Evolutionary conservation across 2,113 vertebrate genomes (phyloP), one percentile per base, ranked within the genome.

Genomic region (Synchiropus splendidus): DNA sequence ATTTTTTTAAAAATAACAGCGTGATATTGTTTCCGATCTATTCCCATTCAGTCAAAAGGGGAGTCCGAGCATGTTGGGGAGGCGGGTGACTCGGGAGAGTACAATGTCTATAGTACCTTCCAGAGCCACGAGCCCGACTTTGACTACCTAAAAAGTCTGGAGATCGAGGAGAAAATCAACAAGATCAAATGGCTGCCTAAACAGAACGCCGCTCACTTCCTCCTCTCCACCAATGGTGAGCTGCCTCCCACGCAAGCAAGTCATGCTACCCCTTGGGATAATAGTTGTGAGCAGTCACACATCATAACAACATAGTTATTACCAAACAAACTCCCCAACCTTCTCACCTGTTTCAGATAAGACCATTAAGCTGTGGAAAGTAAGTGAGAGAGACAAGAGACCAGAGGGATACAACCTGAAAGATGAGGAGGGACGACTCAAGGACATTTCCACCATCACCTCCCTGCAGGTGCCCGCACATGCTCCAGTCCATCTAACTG

Each of bases 91-190:
- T 92, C 91, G 36, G 93, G 93, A 11, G 94, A 98, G 67, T 98
- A 98, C 44, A 96, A 98, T 51, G 94, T 98, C 77, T 98, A 98
- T 81, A 98, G 94, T 85, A 97, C 92, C 12, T 98, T 98, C 85
- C 94, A 98, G 90, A 98, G 94, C 79, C 94, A 97, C 12, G 94
- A 98, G 78, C 92, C 92, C 0, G 94, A 97, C 85, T 98, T 98
- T 53, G 94, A 98, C 80, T 98, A 98, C 84, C 79, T 98, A 82
- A 98, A 98, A 75, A 98, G 94, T 68, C 82, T 98, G 81, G 94
- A 98, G 83, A 98, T 98, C 51, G 94, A 98, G 70, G 94, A 98
- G 83, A 98, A 96, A 64, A 97, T 97, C 78, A 98, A 98, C 82
- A 98, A 96, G 83, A 98, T 98, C 80, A 84, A 90, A 75, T 98